Percentiles rank a stretch among this genome's conserved stretches.
phyloP scores from a whole-genome alignment of 2,113 vertebrate species.

The Isichthys henryi region DNA sequence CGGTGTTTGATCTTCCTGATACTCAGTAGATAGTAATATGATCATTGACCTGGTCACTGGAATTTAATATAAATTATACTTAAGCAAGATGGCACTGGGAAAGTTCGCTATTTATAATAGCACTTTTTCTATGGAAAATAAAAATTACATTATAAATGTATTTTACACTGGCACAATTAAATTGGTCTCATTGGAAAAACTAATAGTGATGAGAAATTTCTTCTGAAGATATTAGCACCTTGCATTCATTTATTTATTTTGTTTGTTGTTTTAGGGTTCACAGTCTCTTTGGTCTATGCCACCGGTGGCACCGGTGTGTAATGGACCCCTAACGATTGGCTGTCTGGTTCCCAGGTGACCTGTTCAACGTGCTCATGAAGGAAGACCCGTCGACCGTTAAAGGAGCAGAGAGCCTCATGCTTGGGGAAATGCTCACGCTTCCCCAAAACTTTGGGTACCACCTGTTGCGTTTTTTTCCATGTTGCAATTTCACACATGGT shows the following conservation, averaged over 20 bases:
- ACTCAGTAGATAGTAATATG: conserved; percentile 19
- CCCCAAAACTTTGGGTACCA: conserved; percentile 97
- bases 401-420: conserved; percentile 87
- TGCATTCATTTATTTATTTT: not conserved
- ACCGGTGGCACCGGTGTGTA: not conserved
- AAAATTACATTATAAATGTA: not conserved
- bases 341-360: conserved; percentile 60
- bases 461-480: not conserved
- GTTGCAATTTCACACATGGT: not conserved
- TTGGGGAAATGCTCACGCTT: conserved; percentile 95
- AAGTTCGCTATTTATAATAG: conserved; percentile 40
- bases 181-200: not conserved
- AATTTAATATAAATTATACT: conserved; percentile 22
- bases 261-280: not conserved
- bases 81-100: conserved; percentile 37
- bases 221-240: not conserved
- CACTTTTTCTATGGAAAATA: not conserved
- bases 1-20: conserved; percentile 16
- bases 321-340: not conserved
- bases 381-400: conserved; percentile 91
- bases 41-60: conserved; percentile 25
- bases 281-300: not conserved
- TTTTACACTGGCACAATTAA: not conserved
- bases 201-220: not conserved
- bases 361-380: conserved; percentile 84